phyloP scores from a whole-genome alignment of 2,888 invertebrate genomes.

The Zhuqinia jingwanae region DNA sequence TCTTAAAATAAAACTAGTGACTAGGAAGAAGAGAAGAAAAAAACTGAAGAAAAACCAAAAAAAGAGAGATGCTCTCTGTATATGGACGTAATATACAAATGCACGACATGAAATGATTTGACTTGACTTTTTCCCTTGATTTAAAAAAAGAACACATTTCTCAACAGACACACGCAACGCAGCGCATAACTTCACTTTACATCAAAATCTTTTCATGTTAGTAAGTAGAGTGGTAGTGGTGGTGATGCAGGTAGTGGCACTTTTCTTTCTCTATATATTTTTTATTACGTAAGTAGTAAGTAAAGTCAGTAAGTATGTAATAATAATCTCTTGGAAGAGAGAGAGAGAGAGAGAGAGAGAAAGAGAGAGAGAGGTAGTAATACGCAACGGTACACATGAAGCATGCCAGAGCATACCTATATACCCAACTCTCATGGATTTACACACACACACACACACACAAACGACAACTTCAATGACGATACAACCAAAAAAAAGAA shows the following conservation, averaged over 20 bases:
- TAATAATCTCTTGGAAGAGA: constrained; percentile 8
- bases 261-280: too few relatives aligned
- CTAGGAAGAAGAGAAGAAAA: not conserved
- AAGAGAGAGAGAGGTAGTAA: too few relatives aligned
- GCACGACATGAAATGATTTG: not conserved
- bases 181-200: not conserved
- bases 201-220: not conserved
- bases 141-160: too few relatives aligned
- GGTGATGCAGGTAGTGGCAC: not conserved
- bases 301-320: constrained; percentile 5
- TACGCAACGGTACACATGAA: too few relatives aligned
- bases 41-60: too few relatives aligned
- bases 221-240: not conserved
- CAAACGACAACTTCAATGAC: not conserved
- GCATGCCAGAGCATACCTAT: too few relatives aligned
- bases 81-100: too few relatives aligned
- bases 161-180: too few relatives aligned
- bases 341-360: too few relatives aligned
- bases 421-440: too few relatives aligned
- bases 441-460: too few relatives aligned
- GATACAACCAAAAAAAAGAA: not conserved
- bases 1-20: not conserved
- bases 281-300: not conserved
- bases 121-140: not conserved
- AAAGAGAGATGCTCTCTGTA: too few relatives aligned